A percentile compares a stretch with the other conserved stretches of the same genome.
These are phyloP conservation scores for Notarius quadriscutis DNA, from an alignment of 2,113 vertebrate species.

Conservation along the genomic window DNA sequence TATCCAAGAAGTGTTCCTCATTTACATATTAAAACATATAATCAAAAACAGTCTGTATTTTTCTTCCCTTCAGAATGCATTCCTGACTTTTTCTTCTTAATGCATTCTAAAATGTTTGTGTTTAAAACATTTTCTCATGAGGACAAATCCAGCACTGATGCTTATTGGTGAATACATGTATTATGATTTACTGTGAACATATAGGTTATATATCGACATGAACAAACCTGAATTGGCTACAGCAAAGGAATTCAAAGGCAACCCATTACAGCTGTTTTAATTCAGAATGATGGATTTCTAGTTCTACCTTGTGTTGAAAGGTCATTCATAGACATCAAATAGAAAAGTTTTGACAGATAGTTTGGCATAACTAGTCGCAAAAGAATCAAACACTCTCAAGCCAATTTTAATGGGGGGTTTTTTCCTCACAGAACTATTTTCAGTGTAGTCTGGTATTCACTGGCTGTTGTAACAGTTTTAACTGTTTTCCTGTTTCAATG, in stretches of 20 bases:
- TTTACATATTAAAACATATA: conserved; percentile 21
- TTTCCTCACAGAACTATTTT: conserved; percentile 56
- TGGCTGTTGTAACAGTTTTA: conserved; percentile 55
- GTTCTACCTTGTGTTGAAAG: conserved; percentile 31
- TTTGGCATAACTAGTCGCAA: conserved; percentile 68
- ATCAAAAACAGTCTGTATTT: neutral
- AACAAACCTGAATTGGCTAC: conserved; percentile 5
- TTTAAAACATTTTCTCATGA: neutral
- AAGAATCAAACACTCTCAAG: conserved; percentile 57
- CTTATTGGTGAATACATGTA: neutral
- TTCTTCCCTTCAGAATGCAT: neutral
- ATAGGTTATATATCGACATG: conserved; percentile 9
- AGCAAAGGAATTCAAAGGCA: conserved; percentile 17
- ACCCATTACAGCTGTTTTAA: conserved; percentile 38
- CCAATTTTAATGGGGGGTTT: conserved; percentile 59
- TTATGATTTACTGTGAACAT: conserved; percentile 10
- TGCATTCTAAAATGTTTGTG: neutral
- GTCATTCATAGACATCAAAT: conserved; percentile 36
- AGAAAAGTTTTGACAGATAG: conserved; percentile 38
- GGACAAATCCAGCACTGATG: neutral
- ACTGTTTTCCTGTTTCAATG: neutral
- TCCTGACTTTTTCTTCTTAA: neutral
- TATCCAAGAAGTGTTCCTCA: neutral
- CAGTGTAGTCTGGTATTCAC: conserved; percentile 63
- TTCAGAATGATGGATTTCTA: conserved; percentile 43